Evolutionary conservation across 2,113 vertebrate species (phyloP).

Genomic region (Pituophis catenifer): DNA sequence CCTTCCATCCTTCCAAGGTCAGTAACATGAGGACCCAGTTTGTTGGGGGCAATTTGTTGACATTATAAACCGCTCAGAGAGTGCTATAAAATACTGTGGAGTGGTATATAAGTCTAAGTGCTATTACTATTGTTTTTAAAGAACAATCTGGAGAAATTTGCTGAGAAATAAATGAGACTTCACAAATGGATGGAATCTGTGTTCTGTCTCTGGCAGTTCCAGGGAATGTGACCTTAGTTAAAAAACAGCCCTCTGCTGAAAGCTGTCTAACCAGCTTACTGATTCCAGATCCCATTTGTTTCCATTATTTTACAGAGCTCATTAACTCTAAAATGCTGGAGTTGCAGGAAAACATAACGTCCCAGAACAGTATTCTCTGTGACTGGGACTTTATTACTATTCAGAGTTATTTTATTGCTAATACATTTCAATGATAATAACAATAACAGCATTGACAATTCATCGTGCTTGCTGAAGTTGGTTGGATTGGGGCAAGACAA

Average conservation of each 20-base stretch:
- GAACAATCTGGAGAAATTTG: slow-evolving; percentile 9
- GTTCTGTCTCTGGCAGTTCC: slow-evolving; percentile 43
- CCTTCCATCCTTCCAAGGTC: background rate
- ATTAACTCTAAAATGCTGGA: background rate
- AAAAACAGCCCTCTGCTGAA: slow-evolving; percentile 42
- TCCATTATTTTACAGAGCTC: slow-evolving; percentile 45
- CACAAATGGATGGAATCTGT: background rate
- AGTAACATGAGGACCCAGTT: background rate
- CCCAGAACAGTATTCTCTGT: slow-evolving; percentile 14
- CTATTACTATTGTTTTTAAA: background rate
- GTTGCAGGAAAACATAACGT: slow-evolving; percentile 50
- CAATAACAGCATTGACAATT: slow-evolving; percentile 1
- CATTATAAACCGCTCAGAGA: background rate
- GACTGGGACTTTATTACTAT: slow-evolving; percentile 55
- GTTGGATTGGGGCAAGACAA: background rate
- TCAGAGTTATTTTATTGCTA: slow-evolving; percentile 38
- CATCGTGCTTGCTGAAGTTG: background rate
- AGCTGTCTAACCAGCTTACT: slow-evolving; percentile 51
- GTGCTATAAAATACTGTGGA: background rate
- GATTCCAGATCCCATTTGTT: slow-evolving; percentile 50
- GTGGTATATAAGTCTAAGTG: background rate
- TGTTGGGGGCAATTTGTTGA: background rate
- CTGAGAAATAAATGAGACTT: background rate
- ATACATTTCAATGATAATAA: background rate
- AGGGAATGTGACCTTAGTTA: slow-evolving; percentile 41